These are phyloP conservation scores for Ypsolopha sequella DNA, from an alignment of 2,888 invertebrate species.

Conservation along the genomic window DNA sequence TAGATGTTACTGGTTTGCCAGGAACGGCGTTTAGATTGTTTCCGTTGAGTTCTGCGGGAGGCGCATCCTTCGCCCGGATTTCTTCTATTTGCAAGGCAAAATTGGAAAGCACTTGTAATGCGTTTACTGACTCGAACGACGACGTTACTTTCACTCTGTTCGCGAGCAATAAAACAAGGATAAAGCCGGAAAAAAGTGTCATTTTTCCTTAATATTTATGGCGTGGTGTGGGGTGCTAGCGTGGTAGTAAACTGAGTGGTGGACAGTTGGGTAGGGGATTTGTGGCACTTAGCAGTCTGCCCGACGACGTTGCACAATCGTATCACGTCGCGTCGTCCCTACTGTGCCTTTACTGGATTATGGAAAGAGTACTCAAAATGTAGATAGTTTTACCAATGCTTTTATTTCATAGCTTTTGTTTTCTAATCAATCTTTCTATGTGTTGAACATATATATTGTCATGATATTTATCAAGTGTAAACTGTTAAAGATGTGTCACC, in stretches of 20 bases:
- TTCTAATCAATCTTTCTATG: too few species aligned
- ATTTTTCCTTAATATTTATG: conserved; percentile 20
- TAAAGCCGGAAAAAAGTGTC: conserved; percentile 25
- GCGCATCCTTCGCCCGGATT: conserved; percentile 48
- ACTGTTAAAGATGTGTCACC: too few species aligned
- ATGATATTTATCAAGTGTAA: too few species aligned
- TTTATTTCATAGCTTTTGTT: too few species aligned
- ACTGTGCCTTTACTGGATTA: conserved; percentile 52
- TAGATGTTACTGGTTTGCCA: conserved; percentile 26
- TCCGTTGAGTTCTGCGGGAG: conserved; percentile 46
- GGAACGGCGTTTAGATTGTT: conserved; percentile 51
- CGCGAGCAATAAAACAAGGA: conserved; percentile 33
- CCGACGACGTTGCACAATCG: conserved; percentile 50
- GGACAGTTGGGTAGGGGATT: conserved; percentile 51
- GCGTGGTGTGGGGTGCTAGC: not conserved
- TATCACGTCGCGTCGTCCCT: conserved; percentile 43
- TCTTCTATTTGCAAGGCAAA: conserved; percentile 44
- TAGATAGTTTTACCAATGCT: too few species aligned
- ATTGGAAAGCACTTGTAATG: conserved; percentile 24
- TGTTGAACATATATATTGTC: too few species aligned
- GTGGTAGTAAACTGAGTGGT: conserved; percentile 27
- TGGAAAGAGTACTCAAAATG: conserved; percentile 17
- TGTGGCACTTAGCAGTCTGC: conserved; percentile 68
- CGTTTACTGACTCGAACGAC: conserved; percentile 27
- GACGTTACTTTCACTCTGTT: conserved; percentile 29